Percentiles rank a stretch among this genome's conserved stretches.
These are phyloP conservation scores for Malurus splendens DNA, from an alignment of 2,797 vertebrate genomes.

Conservation along the genomic window DNA sequence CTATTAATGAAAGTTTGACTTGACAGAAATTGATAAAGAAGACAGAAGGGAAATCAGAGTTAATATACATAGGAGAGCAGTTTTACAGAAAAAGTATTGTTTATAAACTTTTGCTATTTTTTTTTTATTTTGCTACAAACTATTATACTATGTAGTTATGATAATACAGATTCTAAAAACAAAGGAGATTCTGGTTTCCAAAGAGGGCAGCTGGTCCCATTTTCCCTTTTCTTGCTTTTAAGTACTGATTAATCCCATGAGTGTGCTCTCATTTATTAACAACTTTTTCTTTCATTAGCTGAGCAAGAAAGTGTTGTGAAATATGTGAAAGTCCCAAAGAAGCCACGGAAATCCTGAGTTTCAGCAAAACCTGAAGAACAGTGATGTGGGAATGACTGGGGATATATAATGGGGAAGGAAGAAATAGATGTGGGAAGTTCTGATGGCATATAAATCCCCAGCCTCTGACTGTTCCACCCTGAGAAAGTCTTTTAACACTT, in stretches of 20 bases:
- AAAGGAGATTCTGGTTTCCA: not conserved
- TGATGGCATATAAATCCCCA: not conserved
- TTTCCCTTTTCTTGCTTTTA: not conserved
- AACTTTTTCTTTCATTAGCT: not conserved
- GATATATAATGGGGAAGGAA: not conserved
- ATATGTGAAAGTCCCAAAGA: not conserved
- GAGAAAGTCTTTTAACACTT: not conserved
- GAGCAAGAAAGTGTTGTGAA: not conserved
- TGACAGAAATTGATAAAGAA: not conserved
- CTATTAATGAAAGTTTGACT: not conserved
- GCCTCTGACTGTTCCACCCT: not conserved
- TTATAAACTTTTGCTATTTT: not conserved
- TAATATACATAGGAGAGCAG: not conserved
- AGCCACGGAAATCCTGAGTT: not conserved
- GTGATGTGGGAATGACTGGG: not conserved
- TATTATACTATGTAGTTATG: accelerated
- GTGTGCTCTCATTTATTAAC: not conserved
- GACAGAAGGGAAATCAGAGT: not conserved
- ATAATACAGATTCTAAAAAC: not conserved
- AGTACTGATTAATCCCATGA: not conserved
- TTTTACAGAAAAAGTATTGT: not conserved
- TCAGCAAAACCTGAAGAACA: not conserved
- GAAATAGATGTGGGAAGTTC: not conserved
- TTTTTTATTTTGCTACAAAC: too few relatives aligned
- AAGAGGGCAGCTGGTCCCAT: not conserved